These are phyloP conservation scores for Rhagium mordax DNA, from an alignment of 2,888 invertebrate species.

Conservation along the genomic window DNA sequence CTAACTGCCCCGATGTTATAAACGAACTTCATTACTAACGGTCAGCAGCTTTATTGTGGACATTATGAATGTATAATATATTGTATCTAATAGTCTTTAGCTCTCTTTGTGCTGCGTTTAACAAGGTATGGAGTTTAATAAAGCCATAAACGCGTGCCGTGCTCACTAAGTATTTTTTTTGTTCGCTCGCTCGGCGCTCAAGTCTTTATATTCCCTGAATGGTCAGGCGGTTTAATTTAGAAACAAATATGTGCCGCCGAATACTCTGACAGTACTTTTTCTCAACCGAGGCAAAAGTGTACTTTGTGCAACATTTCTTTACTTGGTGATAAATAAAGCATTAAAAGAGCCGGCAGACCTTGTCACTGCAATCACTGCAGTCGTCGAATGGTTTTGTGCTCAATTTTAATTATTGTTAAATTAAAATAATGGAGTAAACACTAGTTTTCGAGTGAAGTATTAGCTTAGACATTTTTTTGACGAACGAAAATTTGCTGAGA, in stretches of 20 bases:
- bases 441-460: no score
- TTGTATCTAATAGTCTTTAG: constrained; percentile 24
- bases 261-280: no score
- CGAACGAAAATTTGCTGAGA: no score
- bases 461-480: no score
- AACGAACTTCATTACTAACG: constrained; percentile 37
- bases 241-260: neutral
- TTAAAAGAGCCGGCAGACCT: no score
- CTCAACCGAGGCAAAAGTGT: no score
- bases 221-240: neutral
- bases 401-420: no score
- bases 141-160: constrained; percentile 16
- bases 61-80: constrained; percentile 44
- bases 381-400: no score
- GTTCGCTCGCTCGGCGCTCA: neutral
- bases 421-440: no score
- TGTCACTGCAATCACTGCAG: no score
- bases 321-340: no score
- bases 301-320: no score
- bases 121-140: constrained; percentile 15
- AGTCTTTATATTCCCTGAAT: neutral
- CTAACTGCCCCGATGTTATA: constrained; percentile 21
- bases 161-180: neutral
- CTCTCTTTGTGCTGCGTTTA: neutral
- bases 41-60: constrained; percentile 34